Evolutionary conservation across 2,888 invertebrate genomes (phyloP), one percentile per base, ranked within the genome.

Genomic region (Archaeoteleia sp.): DNA sequence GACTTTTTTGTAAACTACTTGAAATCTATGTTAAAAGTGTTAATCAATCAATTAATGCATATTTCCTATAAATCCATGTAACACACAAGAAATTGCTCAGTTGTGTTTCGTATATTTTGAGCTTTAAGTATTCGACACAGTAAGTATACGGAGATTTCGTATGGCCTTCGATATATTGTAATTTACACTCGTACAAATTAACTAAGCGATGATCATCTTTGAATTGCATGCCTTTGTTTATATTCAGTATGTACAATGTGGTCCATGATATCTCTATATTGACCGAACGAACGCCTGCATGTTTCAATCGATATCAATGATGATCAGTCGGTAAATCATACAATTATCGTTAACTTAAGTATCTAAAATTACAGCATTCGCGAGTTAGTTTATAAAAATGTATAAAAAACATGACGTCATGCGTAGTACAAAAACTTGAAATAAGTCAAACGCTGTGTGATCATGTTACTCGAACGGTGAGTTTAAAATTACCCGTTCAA

Each of bases 391-490:
- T 39, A 60, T 74, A 74, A 74, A 72, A 70, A 73, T 74, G 63
- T 71, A 73, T 70, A n/a, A 76, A 76, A 74, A 67, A 71, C 53
- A 53, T 45, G 67, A 69, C n/a, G 55, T 62, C 42, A 40, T 49
- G 70, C 45, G 51, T 40, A 62, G 43, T 65, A 62, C 37, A 67
- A 67, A 70, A 71, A 68, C 15, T 7, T 61, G 48, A 67, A 74
- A 78, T 57, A 74, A 76, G 67, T 68, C 70, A 74, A 66, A 72
- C 70, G 70, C 60, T n/a, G n/a, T n/a, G n/a, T n/a, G n/a, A 62
- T 53, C 71, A 66, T 34, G 55, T 72, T 62, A 67, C 57, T 58
- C 55, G 48, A 49, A 35, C 13, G 13, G 34, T 20, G 8, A 45
- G 9, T 34, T 35, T 40, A n/a, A n/a, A n/a, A n/a, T n/a, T n/a